Percentiles rank a stretch among this genome's conserved stretches.
These are phyloP conservation scores for Microplitis demolitor DNA, from an alignment of 1,140 invertebrate species.

Conservation along the genomic window DNA sequence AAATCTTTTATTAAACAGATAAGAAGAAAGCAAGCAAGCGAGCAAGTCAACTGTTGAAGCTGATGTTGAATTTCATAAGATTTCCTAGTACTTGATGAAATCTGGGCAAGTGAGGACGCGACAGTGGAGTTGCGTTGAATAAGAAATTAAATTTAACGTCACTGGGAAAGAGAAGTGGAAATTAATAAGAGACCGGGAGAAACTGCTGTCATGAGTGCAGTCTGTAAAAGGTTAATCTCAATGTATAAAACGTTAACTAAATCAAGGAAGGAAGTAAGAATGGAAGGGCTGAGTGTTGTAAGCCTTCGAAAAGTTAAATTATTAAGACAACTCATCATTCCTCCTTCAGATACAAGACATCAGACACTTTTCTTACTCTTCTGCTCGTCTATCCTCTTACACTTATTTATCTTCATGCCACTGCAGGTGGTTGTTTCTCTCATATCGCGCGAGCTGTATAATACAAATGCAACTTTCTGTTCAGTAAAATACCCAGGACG, in stretches of 20 bases:
- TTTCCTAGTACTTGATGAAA: background rate
- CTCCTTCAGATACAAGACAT: no score
- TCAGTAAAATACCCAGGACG: background rate
- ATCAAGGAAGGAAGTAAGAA: background rate
- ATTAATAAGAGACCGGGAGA: constrained; percentile 8
- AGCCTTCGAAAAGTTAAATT: background rate
- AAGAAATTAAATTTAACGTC: background rate
- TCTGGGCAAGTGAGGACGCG: background rate
- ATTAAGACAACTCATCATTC: background rate
- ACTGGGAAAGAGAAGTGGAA: background rate
- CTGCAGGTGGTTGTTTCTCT: background rate
- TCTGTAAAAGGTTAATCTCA: background rate
- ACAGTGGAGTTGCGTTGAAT: background rate
- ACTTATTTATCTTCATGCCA: no score
- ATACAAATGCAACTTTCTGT: background rate
- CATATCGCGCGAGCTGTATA: background rate
- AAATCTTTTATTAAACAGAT: no score
- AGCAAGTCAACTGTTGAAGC: background rate
- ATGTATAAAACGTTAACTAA: background rate
- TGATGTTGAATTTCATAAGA: background rate
- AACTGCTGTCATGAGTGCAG: background rate
- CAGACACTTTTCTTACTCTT: no score
- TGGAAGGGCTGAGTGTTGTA: no score
- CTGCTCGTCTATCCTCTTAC: no score
- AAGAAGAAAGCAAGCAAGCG: no score